Conservation (phyloP, 2,113 vertebrate species). For the Melospiza georgiana region DNA sequence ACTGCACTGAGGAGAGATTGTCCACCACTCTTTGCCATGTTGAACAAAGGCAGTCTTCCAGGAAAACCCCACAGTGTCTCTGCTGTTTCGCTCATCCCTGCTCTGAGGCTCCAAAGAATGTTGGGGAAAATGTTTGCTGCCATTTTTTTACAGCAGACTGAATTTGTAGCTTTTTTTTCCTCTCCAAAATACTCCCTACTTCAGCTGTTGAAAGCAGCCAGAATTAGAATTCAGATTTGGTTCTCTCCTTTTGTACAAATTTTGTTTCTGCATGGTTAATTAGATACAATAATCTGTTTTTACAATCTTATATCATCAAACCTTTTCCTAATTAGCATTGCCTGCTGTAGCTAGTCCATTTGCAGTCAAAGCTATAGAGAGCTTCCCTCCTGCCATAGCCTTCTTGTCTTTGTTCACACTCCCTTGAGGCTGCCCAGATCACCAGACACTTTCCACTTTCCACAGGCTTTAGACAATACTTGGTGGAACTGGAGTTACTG, state of each 20-base stretch:
- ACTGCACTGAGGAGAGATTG: neutral
- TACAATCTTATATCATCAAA: neutral
- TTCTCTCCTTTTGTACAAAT: neutral
- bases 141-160: neutral
- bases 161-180: neutral
- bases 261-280: neutral
- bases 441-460: neutral
- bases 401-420: neutral
- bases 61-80: neutral
- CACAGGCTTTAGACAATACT: neutral
- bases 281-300: neutral
- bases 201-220: neutral
- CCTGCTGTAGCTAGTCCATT: neutral
- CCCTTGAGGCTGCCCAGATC: neutral
- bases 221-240: neutral
- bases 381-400: neutral
- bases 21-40: neutral
- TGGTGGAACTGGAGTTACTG: neutral
- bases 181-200: neutral
- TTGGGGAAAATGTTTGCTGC: neutral
- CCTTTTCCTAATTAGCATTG: neutral
- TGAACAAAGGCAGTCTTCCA: neutral
- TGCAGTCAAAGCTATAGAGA: neutral
- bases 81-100: neutral
- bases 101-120: neutral